Percentiles rank a stretch among this genome's conserved stretches.
Evolutionary conservation across 2,113 vertebrate genomes (phyloP).

Genomic region (Sebastes schlegelii): DNA sequence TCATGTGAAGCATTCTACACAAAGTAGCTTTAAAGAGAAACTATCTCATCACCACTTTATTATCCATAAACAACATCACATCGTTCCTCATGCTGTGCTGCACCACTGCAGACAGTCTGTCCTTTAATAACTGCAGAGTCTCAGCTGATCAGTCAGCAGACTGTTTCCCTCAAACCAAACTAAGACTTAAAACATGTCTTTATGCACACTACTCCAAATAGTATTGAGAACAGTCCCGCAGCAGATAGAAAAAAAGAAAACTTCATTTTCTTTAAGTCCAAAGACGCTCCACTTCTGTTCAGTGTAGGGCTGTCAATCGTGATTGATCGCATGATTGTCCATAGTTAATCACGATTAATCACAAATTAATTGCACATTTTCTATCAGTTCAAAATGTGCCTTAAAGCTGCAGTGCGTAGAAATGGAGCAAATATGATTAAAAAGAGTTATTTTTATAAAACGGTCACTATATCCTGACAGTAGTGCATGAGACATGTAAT

Average conservation of each 20-base stretch:
- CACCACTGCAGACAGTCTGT: neutral
- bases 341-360: too few relatives aligned
- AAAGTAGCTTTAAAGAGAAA: neutral
- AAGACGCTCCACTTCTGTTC: too few relatives aligned
- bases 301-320: too few relatives aligned
- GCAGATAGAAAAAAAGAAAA: neutral
- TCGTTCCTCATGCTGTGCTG: neutral
- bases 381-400: too few relatives aligned
- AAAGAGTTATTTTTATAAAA: too few relatives aligned
- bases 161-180: neutral
- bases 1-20: neutral
- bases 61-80: neutral
- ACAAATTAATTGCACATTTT: too few relatives aligned
- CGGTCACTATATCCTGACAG: too few relatives aligned
- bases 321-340: too few relatives aligned
- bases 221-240: neutral
- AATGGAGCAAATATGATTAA: too few relatives aligned
- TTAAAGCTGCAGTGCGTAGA: too few relatives aligned
- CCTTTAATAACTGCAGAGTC: neutral
- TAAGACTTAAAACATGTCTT: neutral
- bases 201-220: neutral
- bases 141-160: slow-evolving; percentile 44
- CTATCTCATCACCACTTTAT: neutral
- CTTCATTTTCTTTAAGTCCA: too few relatives aligned
- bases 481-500: too few relatives aligned